phyloP scores from a whole-genome alignment of 2,888 invertebrate genomes.

The Aphodius granarius region DNA sequence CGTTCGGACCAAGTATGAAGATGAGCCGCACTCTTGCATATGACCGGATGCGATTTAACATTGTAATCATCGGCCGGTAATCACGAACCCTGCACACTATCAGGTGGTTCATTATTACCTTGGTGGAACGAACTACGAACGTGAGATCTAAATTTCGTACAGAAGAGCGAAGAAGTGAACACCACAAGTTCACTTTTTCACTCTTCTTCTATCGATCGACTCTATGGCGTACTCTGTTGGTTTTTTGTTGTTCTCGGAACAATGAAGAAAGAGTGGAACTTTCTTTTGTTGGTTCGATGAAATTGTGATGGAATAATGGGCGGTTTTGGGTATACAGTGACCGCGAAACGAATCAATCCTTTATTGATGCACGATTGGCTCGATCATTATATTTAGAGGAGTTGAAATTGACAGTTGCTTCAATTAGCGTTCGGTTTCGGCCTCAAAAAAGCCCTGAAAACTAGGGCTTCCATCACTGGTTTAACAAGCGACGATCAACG shows the following conservation, averaged over 20 bases:
- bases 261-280: background rate
- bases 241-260: background rate
- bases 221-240: background rate
- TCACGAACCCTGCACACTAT: background rate
- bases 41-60: slow-evolving; percentile 13
- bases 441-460: background rate
- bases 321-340: background rate
- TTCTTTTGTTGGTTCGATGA: background rate
- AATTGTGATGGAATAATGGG: background rate
- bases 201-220: background rate
- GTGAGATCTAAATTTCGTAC: background rate
- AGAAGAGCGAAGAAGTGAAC: background rate
- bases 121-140: background rate
- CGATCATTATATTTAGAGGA: background rate
- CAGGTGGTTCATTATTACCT: slow-evolving; percentile 1
- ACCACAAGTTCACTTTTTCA: background rate
- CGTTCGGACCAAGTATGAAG: background rate
- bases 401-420: background rate
- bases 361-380: background rate
- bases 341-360: background rate
- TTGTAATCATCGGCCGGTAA: background rate
- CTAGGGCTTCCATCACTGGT: background rate
- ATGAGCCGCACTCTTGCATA: background rate
- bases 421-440: background rate
- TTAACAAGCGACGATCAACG: background rate